Conservation (phyloP, 2,888 invertebrate species). For the Pristionchus fissidentatus region DNA sequence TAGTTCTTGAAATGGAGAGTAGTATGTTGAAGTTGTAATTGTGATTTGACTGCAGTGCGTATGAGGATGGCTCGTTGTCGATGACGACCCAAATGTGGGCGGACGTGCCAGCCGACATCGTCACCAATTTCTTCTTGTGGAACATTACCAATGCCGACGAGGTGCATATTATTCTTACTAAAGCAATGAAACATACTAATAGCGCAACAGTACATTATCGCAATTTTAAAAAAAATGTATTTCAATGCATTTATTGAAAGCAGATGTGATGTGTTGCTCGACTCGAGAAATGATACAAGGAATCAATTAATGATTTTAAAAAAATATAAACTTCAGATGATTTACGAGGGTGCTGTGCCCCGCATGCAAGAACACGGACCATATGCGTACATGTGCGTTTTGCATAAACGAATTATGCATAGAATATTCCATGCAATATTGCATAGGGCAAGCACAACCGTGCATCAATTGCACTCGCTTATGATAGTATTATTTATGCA, state of each 20-base stretch:
- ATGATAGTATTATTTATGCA: not conserved
- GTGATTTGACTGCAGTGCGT: not conserved
- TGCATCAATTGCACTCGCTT: no score
- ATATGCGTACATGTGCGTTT: slow-evolving; percentile 5
- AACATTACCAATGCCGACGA: slow-evolving; percentile 41
- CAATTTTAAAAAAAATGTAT: not conserved
- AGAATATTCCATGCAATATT: no score
- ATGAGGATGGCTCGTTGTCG: slow-evolving; percentile 18
- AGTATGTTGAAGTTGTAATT: no score
- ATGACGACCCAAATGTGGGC: not conserved
- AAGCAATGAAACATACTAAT: no score
- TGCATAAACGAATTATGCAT: not conserved
- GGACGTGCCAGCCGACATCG: slow-evolving; percentile 29
- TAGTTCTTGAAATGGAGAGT: no score
- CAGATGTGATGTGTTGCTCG: no score
- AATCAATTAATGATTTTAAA: no score
- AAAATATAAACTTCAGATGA: not conserved
- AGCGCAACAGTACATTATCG: no score
- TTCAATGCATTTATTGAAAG: not conserved
- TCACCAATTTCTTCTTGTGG: slow-evolving; percentile 33
- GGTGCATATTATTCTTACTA: no score
- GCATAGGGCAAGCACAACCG: no score
- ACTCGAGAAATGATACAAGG: no score
- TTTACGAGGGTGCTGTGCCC: slow-evolving; percentile 30
- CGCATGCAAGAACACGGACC: slow-evolving; percentile 30